These are phyloP conservation scores for Geotrupes spiniger DNA, from an alignment of 2,888 invertebrate genomes.

Conservation along the genomic window DNA sequence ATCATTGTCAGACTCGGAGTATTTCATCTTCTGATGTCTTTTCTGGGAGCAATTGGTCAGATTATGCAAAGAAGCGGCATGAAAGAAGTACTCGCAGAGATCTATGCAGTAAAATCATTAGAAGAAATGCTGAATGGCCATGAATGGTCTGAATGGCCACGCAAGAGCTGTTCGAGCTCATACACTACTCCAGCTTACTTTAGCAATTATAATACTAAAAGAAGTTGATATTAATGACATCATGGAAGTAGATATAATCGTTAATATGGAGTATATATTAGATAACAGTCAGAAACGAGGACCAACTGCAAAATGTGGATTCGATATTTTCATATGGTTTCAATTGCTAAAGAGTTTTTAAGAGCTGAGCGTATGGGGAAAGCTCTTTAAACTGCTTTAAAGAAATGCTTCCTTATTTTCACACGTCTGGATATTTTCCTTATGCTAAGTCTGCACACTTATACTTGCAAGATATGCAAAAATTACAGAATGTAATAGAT, in stretches of 20 bases:
- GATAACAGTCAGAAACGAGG: constrained; percentile 36
- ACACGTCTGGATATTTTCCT: no score
- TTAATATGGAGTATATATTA: constrained; percentile 29
- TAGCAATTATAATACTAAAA: constrained; percentile 37
- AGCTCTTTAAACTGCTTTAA: no score
- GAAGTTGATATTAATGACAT: constrained; percentile 35
- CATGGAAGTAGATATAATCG: constrained; percentile 31
- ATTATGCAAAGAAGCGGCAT: constrained; percentile 46
- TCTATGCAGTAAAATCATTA: constrained; percentile 32
- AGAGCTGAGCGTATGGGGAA: no score
- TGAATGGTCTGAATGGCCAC: constrained; percentile 31
- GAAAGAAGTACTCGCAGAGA: constrained; percentile 30
- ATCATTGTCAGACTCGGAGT: no score
- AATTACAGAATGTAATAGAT: no score
- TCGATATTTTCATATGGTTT: no score
- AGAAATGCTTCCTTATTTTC: no score
- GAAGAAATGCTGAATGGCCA: constrained; percentile 38
- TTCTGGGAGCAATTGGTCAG: constrained; percentile 40
- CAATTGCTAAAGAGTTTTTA: no score
- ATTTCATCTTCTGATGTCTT: constrained; percentile 42
- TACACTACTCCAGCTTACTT: constrained; percentile 37
- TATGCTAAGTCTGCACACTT: no score
- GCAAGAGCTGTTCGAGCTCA: no score
- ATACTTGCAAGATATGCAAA: no score
- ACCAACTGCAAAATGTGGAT: no score